Evolutionary conservation across 64 coral and sea anemone species (phyloP).

Genomic region (Astreopora myriophthalma): DNA sequence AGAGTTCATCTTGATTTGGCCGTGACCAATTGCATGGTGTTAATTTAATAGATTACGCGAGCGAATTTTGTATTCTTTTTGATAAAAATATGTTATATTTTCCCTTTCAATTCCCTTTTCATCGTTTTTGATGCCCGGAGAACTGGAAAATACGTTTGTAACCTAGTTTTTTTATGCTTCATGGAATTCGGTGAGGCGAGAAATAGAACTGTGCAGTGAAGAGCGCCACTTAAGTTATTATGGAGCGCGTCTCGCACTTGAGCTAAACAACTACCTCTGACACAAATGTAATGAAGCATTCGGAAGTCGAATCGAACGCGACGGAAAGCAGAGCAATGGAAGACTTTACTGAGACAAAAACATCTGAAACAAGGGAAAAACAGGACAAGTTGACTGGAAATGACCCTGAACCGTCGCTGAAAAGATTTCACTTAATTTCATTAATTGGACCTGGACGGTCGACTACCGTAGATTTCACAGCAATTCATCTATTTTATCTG

Average conservation of each 20-base stretch:
- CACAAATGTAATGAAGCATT: not conserved
- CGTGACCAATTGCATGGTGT: not conserved
- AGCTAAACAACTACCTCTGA: not conserved
- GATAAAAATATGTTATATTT: not conserved
- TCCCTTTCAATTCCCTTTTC: not conserved
- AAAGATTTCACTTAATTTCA: not conserved
- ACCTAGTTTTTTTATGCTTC: not conserved
- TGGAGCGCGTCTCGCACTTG: too few relatives aligned
- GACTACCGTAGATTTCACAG: constrained; percentile 16
- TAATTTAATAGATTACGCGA: constrained; percentile 33
- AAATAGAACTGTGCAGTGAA: not conserved
- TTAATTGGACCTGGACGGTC: constrained; percentile 46
- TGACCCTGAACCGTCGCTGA: not conserved
- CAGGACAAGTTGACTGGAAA: not conserved
- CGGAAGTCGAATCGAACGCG: not conserved
- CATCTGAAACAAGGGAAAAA: not conserved
- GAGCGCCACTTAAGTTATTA: too few relatives aligned
- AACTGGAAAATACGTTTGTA: not conserved
- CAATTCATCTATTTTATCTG: constrained; percentile 58
- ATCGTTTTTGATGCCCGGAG: not conserved
- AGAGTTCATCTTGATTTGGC: not conserved
- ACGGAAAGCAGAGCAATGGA: not conserved
- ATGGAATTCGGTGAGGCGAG: not conserved
- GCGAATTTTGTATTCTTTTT: not conserved
- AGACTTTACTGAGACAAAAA: not conserved